phyloP scores from a whole-genome alignment of 1,140 invertebrate genomes.

The Sitobion miscanthi region DNA sequence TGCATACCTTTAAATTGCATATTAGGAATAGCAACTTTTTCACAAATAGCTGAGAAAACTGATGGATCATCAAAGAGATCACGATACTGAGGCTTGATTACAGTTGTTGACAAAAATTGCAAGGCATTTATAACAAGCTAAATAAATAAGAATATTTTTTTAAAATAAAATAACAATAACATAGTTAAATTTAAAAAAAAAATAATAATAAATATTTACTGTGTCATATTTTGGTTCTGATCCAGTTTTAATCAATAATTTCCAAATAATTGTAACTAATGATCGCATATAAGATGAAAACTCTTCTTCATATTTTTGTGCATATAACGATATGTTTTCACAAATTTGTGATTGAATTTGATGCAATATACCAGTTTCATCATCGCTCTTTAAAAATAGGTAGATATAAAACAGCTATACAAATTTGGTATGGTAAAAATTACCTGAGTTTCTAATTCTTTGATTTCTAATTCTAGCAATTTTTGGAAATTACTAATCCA shows the following conservation, averaged over 20 bases:
- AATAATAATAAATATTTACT: constrained; percentile 67
- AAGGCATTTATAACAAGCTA: constrained; percentile 95
- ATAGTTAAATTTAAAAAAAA: background rate
- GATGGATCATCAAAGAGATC: constrained; percentile 86
- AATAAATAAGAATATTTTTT: constrained; percentile 60
- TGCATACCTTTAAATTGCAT: constrained; percentile 88
- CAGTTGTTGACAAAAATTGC: constrained; percentile 92
- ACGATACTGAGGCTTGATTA: constrained; percentile 86
- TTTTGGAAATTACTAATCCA: constrained; percentile 94
- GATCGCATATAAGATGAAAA: constrained; percentile 84
- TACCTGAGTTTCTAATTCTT: constrained; percentile 72
- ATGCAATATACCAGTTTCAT: constrained; percentile 89
- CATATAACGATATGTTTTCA: constrained; percentile 93
- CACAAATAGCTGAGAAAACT: constrained; percentile 90
- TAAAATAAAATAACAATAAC: background rate
- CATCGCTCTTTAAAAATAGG: constrained; percentile 72
- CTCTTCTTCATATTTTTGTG: constrained; percentile 97
- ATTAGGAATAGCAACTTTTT: constrained; percentile 97
- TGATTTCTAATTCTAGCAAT: constrained; percentile 80
- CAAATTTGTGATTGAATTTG: constrained; percentile 94
- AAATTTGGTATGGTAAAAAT: constrained; percentile 60
- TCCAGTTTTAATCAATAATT: constrained; percentile 82
- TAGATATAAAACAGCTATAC: background rate
- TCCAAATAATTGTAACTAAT: constrained; percentile 95
- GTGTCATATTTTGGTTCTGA: constrained; percentile 89